Evolutionary conservation across 2,113 vertebrate genomes (phyloP).

Genomic region (Siniperca chuatsi): DNA sequence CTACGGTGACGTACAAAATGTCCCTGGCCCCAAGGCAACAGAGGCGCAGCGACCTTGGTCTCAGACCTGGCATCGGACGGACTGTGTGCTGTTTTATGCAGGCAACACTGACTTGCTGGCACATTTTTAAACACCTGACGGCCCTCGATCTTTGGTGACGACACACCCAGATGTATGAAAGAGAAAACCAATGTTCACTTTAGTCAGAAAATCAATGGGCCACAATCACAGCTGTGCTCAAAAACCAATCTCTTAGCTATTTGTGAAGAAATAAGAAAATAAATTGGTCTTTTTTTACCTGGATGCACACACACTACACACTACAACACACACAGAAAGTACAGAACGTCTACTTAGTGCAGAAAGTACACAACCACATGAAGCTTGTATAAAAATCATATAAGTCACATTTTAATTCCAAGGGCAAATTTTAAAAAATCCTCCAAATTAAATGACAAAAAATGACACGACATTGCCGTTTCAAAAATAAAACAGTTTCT

Average conservation of each 20-base stretch:
- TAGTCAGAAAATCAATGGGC: not conserved
- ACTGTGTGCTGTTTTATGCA: not conserved
- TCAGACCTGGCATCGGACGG: not conserved
- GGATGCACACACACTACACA: not conserved
- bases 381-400: not conserved
- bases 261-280: not conserved
- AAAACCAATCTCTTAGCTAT: not conserved
- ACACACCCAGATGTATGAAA: not conserved
- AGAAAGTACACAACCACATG: not conserved
- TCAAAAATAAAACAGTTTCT: not conserved
- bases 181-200: not conserved
- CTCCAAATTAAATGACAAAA: not conserved
- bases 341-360: not conserved
- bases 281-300: not conserved
- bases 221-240: conserved; percentile 8
- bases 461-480: not conserved
- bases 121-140: not conserved
- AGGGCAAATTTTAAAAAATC: too few relatives aligned
- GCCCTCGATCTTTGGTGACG: not conserved
- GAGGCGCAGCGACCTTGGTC: conserved; percentile 50
- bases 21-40: conserved; percentile 44
- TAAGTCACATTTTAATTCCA: not conserved
- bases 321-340: not conserved
- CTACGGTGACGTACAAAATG: conserved; percentile 33
- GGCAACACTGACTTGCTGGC: not conserved